Conservation (phyloP, 2,113 vertebrate species). For the Abramis brama region DNA sequence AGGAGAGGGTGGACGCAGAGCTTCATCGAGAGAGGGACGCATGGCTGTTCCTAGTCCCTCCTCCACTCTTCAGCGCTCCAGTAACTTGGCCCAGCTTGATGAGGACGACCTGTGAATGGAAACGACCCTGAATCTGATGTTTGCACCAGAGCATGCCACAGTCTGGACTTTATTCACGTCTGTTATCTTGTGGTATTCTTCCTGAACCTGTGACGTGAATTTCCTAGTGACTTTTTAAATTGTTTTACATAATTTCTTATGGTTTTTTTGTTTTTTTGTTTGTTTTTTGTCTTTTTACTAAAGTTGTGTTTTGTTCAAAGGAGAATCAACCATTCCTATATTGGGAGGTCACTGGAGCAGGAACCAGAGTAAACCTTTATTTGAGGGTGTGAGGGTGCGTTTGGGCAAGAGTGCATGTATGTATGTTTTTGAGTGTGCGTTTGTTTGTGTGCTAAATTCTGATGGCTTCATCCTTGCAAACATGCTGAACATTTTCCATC, state of each 20-base stretch:
- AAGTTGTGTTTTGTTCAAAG: constrained; percentile 36
- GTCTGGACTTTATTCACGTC: constrained; percentile 39
- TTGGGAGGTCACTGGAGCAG: constrained; percentile 77
- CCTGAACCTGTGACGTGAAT: constrained; percentile 41
- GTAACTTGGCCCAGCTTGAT: constrained; percentile 83
- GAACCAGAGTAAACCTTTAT: constrained; percentile 38
- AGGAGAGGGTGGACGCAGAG: constrained; percentile 69
- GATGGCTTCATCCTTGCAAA: constrained; percentile 59
- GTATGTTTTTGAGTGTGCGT: constrained; percentile 24
- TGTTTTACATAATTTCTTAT: constrained; percentile 31
- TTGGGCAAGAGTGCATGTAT: constrained; percentile 27
- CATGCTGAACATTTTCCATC: constrained; percentile 53
- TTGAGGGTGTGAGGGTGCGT: constrained; percentile 47
- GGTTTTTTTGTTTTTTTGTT: not conserved
- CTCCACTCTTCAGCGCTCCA: constrained; percentile 68
- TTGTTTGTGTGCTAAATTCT: constrained; percentile 44
- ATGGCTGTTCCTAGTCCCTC: constrained; percentile 56
- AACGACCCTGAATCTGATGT: constrained; percentile 37
- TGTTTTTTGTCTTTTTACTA: not conserved
- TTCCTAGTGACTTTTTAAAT: constrained; percentile 50
- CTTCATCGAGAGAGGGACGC: constrained; percentile 60
- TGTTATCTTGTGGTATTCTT: constrained; percentile 43
- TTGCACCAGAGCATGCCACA: constrained; percentile 42
- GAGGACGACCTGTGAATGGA: constrained; percentile 86
- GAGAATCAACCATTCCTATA: constrained; percentile 72